Evolutionary conservation across 2,113 vertebrate species (phyloP).

Genomic region (Tyto alba): DNA sequence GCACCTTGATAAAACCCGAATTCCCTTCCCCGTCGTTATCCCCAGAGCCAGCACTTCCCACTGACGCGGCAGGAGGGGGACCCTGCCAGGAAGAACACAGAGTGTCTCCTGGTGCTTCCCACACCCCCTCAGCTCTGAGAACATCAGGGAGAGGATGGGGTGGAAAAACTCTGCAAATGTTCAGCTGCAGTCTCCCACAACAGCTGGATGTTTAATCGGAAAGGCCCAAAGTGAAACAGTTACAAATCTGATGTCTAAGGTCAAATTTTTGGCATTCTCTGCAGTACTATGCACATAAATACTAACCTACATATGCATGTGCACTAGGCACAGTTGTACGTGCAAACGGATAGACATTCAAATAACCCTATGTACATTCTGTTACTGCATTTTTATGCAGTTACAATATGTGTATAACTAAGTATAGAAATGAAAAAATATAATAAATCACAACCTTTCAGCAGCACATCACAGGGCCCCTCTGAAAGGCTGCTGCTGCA

Average conservation of each 20-base stretch:
- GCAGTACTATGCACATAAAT: background rate
- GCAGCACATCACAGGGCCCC: background rate
- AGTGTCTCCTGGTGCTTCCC: accelerated
- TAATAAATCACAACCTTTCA: conserved; percentile 31
- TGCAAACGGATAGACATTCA: background rate
- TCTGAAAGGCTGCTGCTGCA: background rate
- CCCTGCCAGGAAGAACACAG: background rate
- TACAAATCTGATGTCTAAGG: background rate
- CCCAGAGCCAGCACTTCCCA: background rate
- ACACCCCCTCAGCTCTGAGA: background rate
- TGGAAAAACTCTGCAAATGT: background rate
- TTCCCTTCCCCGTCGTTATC: background rate
- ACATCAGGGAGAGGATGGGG: background rate
- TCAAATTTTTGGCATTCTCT: conserved; percentile 9
- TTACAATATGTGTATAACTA: background rate
- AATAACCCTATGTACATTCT: background rate
- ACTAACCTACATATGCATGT: background rate
- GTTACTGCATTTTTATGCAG: conserved; percentile 11
- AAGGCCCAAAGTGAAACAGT: background rate
- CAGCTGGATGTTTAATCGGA: background rate
- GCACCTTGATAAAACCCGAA: background rate
- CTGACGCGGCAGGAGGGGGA: background rate
- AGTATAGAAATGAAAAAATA: conserved; percentile 8
- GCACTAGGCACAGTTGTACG: background rate
- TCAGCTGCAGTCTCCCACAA: background rate